A percentile compares a stretch with the other conserved stretches of the same genome.
Conservation (phyloP, 2,797 vertebrate species). For the Hozukius guyotensis region DNA sequence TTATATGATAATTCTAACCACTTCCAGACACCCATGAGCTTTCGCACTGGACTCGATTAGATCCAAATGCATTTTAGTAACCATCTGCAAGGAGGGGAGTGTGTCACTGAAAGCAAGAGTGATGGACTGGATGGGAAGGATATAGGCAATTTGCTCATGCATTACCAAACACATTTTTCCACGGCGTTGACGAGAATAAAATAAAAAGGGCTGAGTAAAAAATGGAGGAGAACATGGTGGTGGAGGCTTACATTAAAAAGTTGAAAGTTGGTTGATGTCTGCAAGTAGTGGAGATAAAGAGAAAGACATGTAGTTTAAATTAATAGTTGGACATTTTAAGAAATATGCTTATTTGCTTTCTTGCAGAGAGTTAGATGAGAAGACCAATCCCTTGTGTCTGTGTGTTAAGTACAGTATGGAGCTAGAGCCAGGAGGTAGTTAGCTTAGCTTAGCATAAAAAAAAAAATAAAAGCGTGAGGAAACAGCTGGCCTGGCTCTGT, state of each 20-base stretch:
- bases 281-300: background rate
- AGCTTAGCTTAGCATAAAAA: background rate
- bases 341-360: background rate
- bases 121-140: conserved; percentile 51
- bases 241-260: conserved; percentile 6
- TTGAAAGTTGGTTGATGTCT: background rate
- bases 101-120: conserved; percentile 51
- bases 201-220: background rate
- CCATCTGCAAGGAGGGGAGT: conserved; percentile 60
- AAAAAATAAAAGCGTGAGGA: too few species aligned
- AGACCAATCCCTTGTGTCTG: too few species aligned
- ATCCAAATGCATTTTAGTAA: conserved; percentile 74
- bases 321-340: background rate
- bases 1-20: conserved; percentile 79
- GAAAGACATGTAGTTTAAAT: background rate
- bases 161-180: conserved; percentile 55
- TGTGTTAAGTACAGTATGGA: background rate
- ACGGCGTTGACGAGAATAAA: conserved; percentile 4
- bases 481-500: too few species aligned
- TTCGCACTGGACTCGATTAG: conserved; percentile 71
- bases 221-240: background rate
- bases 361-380: background rate
- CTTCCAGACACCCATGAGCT: conserved; percentile 70
- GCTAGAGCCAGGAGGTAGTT: background rate
- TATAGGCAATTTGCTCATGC: conserved; percentile 61